Percentiles rank a stretch among this genome's conserved stretches.
Evolutionary conservation across 2,797 vertebrate species (phyloP).

Genomic region (Chelonia mydas): DNA sequence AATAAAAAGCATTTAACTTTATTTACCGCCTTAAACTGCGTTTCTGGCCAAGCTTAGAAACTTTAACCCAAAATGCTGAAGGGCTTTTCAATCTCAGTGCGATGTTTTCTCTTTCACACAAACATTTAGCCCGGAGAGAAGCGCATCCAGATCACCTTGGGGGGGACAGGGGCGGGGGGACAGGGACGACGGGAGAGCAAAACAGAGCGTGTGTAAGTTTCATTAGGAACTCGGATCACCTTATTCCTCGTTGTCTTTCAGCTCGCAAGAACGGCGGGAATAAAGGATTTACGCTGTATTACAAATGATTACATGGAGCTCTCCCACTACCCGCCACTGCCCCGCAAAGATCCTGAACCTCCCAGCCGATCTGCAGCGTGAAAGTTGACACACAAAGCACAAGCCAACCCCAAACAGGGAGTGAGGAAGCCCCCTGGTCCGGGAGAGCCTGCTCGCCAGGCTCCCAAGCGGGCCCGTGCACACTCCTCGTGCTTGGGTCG

Average conservation of each 20-base stretch:
- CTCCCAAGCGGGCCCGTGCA: not conserved
- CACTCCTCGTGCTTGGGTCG: not conserved
- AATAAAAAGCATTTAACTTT: slow-evolving; percentile 83
- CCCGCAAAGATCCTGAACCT: not conserved
- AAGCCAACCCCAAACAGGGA: not conserved
- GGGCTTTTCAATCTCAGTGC: not conserved
- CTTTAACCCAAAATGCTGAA: slow-evolving; percentile 42
- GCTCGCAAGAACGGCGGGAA: not conserved
- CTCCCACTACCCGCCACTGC: too few relatives aligned
- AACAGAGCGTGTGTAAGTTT: not conserved
- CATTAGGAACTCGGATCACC: not conserved
- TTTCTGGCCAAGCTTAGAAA: slow-evolving; percentile 68
- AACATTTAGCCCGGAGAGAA: not conserved
- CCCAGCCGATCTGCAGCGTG: not conserved
- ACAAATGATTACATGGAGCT: not conserved
- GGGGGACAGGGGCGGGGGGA: too few relatives aligned
- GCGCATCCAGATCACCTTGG: not conserved
- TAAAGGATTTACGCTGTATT: not conserved
- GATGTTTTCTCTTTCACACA: not conserved
- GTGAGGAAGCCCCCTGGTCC: too few relatives aligned
- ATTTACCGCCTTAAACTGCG: slow-evolving; percentile 77
- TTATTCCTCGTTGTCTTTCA: not conserved
- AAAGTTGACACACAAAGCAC: not conserved
- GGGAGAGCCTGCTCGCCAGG: too few relatives aligned
- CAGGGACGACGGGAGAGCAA: too few relatives aligned